Evolutionary conservation across 1,140 invertebrate species (phyloP), one percentile per base, ranked within the genome.

Genomic region (Drosophila varians): DNA sequence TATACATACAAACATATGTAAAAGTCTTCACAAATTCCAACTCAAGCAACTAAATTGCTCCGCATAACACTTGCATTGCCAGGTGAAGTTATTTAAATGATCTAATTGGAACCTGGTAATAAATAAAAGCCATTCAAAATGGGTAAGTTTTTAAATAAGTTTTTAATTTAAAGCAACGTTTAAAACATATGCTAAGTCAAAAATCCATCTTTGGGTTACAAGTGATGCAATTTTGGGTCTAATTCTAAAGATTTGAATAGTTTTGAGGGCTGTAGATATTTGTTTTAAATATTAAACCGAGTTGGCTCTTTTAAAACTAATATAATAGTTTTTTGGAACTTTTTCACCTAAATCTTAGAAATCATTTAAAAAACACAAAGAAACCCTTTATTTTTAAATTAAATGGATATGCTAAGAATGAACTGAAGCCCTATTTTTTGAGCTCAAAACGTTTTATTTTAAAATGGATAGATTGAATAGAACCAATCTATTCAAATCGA

Each of bases 141-240:
- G 60, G 60, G 60, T 64, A 64, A 64, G 60, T 64, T 23, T 19
- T n/a, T n/a, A n/a, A n/a, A n/a, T n/a, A n/a, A n/a, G n/a, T 7
- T 42, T 42, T 19, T 14, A 38, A 38, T 7, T 38, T 1, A 3
- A 36, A 36, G 12, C n/a, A 36, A 14, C 2, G 4, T 2, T 0
- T 9, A 3, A 31, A 31, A 31, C 28, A 31, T 31, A 31, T 31
- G 28, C 11, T 11, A 11, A 31, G 9, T 31, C n/a, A 31, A 31
- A 21, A 21, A 21, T 21, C n/a, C n/a, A n/a, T n/a, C n/a, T 1
- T 3, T 28, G 26, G 26, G 26, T 1, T 28, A 9, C 26, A 28
- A 28, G 9, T 28, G 8, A 0, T 6, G 12, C n/a, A 12, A 36
- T 36, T 14, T 36, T 14, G 34, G 11, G 2, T 12, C 4, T 36